phyloP scores from a whole-genome alignment of 2,113 vertebrate genomes.

The Syrmaticus mikado region DNA sequence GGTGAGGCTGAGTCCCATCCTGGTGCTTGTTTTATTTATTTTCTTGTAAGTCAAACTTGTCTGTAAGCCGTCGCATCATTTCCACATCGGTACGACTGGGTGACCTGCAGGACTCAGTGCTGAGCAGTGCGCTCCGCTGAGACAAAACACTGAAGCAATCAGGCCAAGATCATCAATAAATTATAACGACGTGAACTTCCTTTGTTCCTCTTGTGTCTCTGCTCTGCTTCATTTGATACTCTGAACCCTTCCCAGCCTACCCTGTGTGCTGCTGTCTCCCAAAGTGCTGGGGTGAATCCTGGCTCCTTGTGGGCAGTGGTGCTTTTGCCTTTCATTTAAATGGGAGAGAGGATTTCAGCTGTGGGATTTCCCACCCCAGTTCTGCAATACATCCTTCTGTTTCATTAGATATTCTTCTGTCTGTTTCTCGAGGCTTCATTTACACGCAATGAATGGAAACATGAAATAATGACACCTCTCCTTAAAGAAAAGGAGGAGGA shows the following conservation, averaged over 20 bases:
- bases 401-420: accelerated
- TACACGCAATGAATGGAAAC: background rate
- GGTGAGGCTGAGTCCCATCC: background rate
- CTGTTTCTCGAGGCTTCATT: background rate
- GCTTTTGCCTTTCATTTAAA: background rate
- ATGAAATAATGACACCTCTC: background rate
- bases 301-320: background rate
- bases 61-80: background rate
- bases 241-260: conserved; percentile 10
- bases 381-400: background rate
- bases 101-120: background rate
- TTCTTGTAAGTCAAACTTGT: background rate
- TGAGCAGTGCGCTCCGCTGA: background rate
- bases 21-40: background rate
- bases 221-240: conserved; percentile 40
- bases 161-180: conserved; percentile 58
- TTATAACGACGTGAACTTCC: conserved; percentile 44
- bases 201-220: conserved; percentile 49
- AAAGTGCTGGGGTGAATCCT: background rate
- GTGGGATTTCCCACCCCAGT: background rate
- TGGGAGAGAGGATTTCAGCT: background rate
- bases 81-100: background rate
- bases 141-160: conserved; percentile 5
- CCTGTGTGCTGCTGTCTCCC: background rate
- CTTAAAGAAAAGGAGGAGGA: background rate